Evolutionary conservation across 2,888 invertebrate genomes (phyloP).

Genomic region (Drosophila niveifrons): DNA sequence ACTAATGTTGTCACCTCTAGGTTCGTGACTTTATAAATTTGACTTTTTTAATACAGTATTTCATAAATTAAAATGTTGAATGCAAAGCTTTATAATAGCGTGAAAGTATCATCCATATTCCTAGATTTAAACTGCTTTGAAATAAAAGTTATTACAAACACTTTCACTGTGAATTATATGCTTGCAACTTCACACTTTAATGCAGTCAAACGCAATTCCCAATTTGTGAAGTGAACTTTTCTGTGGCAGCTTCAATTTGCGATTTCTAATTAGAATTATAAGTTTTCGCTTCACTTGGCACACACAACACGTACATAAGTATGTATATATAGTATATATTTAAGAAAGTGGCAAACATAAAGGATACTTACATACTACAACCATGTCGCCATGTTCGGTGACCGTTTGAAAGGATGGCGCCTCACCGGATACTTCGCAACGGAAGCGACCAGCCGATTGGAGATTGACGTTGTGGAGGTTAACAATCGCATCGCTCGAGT

Average conservation of each 20-base stretch:
- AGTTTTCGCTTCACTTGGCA: slow-evolving; percentile 56
- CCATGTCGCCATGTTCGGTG: slow-evolving; percentile 89
- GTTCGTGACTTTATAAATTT: no score
- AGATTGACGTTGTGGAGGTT: slow-evolving; percentile 89
- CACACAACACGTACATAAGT: slow-evolving; percentile 3
- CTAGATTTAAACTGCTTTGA: no score
- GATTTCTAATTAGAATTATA: slow-evolving; percentile 71
- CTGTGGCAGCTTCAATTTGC: slow-evolving; percentile 20
- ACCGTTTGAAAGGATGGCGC: slow-evolving; percentile 90
- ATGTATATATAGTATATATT: not conserved
- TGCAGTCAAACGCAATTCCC: not conserved
- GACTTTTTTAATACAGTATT: no score
- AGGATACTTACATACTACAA: slow-evolving; percentile 88
- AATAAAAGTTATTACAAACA: no score
- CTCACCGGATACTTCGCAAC: slow-evolving; percentile 90
- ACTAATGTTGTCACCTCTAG: no score
- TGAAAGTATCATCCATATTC: no score
- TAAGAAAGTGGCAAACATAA: not conserved
- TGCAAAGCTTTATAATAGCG: no score
- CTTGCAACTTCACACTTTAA: not conserved
- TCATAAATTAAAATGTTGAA: no score
- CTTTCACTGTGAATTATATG: no score
- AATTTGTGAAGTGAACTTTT: slow-evolving; percentile 10
- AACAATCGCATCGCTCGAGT: slow-evolving; percentile 89
- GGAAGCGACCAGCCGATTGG: slow-evolving; percentile 88